Percentiles rank a stretch among this genome's conserved stretches.
Evolutionary conservation across 2,888 invertebrate genomes (phyloP).

Genomic region (Torymus texanus): DNA sequence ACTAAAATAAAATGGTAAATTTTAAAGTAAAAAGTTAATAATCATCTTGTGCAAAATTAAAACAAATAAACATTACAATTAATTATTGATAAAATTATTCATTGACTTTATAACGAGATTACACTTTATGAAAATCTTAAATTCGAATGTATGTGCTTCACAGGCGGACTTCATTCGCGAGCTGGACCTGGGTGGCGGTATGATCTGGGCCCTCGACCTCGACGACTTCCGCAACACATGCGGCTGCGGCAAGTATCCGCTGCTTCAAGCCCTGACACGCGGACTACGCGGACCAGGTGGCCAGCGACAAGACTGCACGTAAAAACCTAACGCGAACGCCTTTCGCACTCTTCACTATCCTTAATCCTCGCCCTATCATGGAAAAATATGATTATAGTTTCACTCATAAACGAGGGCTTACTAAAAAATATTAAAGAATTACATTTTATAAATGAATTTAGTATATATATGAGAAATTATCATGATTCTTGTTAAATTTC

Average conservation of each 20-base stretch:
- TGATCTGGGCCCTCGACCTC: constrained; percentile 92
- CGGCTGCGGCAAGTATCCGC: constrained; percentile 83
- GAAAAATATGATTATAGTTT: not conserved
- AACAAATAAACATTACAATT: constrained; percentile 81
- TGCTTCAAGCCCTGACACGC: constrained; percentile 81
- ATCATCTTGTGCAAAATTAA: too few relatives aligned
- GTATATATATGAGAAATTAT: too few relatives aligned
- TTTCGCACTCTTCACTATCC: not conserved
- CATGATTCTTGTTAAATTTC: too few relatives aligned
- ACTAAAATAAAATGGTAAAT: constrained; percentile 59
- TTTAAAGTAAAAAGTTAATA: too few relatives aligned
- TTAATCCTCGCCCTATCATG: not conserved
- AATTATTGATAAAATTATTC: not conserved
- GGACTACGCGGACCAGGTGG: constrained; percentile 74
- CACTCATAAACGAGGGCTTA: too few relatives aligned
- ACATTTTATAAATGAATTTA: too few relatives aligned
- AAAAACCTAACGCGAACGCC: not conserved
- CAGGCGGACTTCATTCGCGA: constrained; percentile 85
- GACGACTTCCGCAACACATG: constrained; percentile 87
- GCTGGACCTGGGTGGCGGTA: constrained; percentile 86
- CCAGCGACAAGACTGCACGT: constrained; percentile 50
- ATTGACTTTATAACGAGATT: not conserved
- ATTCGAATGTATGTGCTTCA: constrained; percentile 2
- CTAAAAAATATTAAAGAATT: too few relatives aligned
- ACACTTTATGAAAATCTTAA: not conserved